Percentiles rank a stretch among this genome's conserved stretches.
These are phyloP conservation scores for Poecilia wingei DNA, from an alignment of 2,797 vertebrate genomes.

Conservation along the genomic window DNA sequence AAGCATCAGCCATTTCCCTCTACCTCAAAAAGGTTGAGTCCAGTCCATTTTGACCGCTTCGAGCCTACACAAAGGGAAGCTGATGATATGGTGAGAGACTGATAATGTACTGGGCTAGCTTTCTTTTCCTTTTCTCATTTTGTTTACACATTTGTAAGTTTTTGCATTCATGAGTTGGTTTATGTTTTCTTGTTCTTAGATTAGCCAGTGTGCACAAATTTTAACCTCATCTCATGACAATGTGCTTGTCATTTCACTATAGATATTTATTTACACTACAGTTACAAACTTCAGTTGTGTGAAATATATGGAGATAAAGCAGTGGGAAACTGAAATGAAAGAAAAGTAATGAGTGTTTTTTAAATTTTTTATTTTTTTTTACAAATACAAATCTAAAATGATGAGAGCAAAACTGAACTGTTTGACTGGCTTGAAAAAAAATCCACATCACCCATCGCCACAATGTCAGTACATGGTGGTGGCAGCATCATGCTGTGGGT, in stretches of 20 bases:
- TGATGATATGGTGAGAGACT: constrained; percentile 80
- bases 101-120: background rate
- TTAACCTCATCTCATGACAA: background rate
- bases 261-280: background rate
- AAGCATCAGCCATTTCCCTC: constrained; percentile 59
- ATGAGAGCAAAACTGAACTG: background rate
- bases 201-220: background rate
- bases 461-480: background rate
- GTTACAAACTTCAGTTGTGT: background rate
- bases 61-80: constrained; percentile 62
- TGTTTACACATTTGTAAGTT: background rate
- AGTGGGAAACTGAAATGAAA: background rate
- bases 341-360: background rate
- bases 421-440: background rate
- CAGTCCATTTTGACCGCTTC: constrained; percentile 75
- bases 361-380: background rate
- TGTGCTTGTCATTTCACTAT: background rate
- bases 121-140: background rate
- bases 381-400: background rate
- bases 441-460: background rate
- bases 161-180: background rate
- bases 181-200: background rate
- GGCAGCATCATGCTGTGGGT: background rate
- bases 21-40: constrained; percentile 69
- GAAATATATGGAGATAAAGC: background rate